Percentiles rank a stretch among this genome's conserved stretches.
Conservation (phyloP, 2,888 invertebrate species). For the Pycnomerus fuliginosus region DNA sequence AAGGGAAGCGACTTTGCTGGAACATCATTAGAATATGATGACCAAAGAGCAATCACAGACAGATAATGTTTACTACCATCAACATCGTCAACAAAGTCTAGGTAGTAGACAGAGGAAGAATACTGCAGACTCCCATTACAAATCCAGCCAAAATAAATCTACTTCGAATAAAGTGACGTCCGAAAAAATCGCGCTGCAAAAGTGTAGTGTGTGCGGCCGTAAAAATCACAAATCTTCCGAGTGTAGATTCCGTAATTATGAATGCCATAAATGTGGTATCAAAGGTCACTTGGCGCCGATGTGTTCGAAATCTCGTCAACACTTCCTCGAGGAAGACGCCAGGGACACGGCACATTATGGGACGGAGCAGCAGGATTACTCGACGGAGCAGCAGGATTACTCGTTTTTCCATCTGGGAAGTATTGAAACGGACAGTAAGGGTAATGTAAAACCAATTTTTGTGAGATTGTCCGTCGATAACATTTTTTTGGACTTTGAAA, state of each 20-base stretch:
- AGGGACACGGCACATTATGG: background rate
- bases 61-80: conserved; percentile 2
- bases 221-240: background rate
- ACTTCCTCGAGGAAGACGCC: background rate
- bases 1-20: background rate
- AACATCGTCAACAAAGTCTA: background rate
- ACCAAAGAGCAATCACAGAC: background rate
- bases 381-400: background rate
- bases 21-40: background rate
- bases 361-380: background rate
- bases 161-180: background rate
- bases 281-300: conserved; percentile 1
- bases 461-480: conserved; percentile 1
- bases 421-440: conserved; percentile 2
- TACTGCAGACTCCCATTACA: background rate
- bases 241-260: conserved; percentile 1
- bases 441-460: conserved; percentile 1
- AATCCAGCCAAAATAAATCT: background rate
- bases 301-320: background rate
- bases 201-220: conserved; percentile 2
- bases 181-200: background rate
- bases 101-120: background rate
- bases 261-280: conserved; percentile 4
- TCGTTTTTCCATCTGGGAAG: background rate
- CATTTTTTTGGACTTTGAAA: background rate